A percentile compares a stretch with the other conserved stretches of the same genome.
These are phyloP conservation scores for Cyprinodon brontotheroides DNA, from an alignment of 2,113 vertebrate species.

Conservation along the genomic window DNA sequence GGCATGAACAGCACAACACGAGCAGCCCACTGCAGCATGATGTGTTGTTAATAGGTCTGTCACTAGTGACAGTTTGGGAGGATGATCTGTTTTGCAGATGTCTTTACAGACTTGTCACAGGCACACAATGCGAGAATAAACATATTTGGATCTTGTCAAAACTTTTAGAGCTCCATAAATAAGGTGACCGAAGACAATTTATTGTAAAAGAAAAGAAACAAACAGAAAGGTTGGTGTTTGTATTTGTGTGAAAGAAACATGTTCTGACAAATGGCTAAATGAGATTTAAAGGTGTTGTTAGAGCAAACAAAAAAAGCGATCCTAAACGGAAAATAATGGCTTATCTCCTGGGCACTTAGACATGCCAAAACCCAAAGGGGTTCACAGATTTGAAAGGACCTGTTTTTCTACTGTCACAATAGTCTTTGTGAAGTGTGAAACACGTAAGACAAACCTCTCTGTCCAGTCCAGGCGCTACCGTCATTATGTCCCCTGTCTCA, in stretches of 20 bases:
- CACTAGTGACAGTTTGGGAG: constrained; percentile 70
- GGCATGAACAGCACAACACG: constrained; percentile 11
- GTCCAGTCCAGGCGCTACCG: constrained; percentile 92
- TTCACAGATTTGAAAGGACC: not conserved
- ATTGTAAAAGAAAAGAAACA: constrained; percentile 32
- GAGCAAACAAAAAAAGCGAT: constrained; percentile 34
- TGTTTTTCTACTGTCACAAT: not conserved
- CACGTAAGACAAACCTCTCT: constrained; percentile 85
- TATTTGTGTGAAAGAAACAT: constrained; percentile 8
- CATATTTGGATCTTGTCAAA: constrained; percentile 75
- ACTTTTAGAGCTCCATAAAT: constrained; percentile 69
- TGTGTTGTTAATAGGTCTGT: constrained; percentile 78
- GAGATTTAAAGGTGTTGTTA: constrained; percentile 43
- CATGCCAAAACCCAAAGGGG: not conserved
- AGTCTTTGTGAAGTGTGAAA: not conserved
- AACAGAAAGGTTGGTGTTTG: constrained; percentile 5
- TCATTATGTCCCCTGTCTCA: constrained; percentile 93
- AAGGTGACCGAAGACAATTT: constrained; percentile 69
- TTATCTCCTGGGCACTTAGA: constrained; percentile 5
- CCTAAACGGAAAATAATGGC: constrained; percentile 15
- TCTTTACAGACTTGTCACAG: constrained; percentile 66
- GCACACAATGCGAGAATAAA: constrained; percentile 66
- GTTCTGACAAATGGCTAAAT: constrained; percentile 34
- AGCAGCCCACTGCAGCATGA: constrained; percentile 62
- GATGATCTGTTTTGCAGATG: constrained; percentile 65